Base-by-base conservation (phyloP, 2,888 invertebrate species). In the Hybos culiciformis region DNA sequence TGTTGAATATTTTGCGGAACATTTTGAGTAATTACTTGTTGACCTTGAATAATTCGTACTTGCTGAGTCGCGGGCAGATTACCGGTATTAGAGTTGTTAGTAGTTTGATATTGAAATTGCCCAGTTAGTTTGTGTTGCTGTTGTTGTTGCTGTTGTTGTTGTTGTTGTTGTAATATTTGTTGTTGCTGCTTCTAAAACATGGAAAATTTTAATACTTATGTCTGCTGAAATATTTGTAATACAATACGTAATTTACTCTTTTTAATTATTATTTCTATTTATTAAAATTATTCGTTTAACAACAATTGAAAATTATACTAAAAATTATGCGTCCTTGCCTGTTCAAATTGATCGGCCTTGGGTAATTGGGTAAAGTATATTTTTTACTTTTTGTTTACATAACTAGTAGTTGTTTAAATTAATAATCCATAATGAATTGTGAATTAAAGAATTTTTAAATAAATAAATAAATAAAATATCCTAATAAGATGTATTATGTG, bases 201-300 rank as follows among this genome's bases (percentile, higher is more conserved):
- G 45, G n/a, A n/a, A n/a, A n/a, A n/a, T n/a, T n/a, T n/a, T n/a
- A n/a, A 8, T 5, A 41, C 45, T 8, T 50, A 50, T 23, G 46
- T 53, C 14, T 51, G 55, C 12, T 56, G 55, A 40, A 49, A 55
- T 45, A 50, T 56, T 37, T 54, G 51, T 40, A 54, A 54, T 0
- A 53, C 53, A 4, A 48, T 46, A n/a, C 54, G 50, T 43, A 53
- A 52, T 12, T 53, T 52, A 26, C 55, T 54, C 41, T 51, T 46
- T 36, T 53, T 53, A 42, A 56, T 48, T 41, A 55, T 54, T 15
- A 52, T 53, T 17, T 51, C 47, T 42, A 51, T 50, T 40, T 50
- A 46, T 21, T 51, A 48, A n/a, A 51, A 43, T 2, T 63, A 62
- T 21, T 53, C 53, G 40, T 54, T 54, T 23, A 48, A 51, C n/a